Conservation (phyloP, 2,797 vertebrate genomes). For the Erethizon dorsatum region DNA sequence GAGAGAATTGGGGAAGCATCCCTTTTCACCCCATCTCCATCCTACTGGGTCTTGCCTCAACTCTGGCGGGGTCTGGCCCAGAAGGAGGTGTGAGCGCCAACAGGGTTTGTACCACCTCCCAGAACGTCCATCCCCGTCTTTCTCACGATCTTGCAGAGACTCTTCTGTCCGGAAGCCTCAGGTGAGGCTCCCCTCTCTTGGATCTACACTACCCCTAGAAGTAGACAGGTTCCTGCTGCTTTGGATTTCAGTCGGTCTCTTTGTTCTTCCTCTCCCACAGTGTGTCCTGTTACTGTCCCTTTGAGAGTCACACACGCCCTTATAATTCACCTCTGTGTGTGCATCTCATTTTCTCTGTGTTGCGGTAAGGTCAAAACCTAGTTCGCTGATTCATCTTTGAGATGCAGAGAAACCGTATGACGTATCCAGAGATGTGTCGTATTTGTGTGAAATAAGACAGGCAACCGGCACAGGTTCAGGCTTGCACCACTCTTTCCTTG, state of each 20-base stretch:
- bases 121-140: background rate
- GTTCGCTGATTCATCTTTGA: background rate
- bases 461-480: background rate
- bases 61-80: background rate
- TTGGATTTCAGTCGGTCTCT: background rate
- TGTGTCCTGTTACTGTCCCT: background rate
- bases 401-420: background rate
- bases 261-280: background rate
- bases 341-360: background rate
- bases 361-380: background rate
- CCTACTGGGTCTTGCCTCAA: background rate
- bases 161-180: background rate
- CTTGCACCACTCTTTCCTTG: background rate
- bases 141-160: background rate
- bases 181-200: background rate
- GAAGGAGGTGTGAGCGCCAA: background rate
- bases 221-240: background rate
- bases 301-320: background rate
- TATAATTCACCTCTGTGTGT: background rate
- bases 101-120: background rate
- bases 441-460: background rate
- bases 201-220: background rate
- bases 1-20: conserved; percentile 67
- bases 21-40: background rate
- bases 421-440: background rate